Conservation (phyloP, 2,888 invertebrate genomes). For the Andrena dorsata region DNA sequence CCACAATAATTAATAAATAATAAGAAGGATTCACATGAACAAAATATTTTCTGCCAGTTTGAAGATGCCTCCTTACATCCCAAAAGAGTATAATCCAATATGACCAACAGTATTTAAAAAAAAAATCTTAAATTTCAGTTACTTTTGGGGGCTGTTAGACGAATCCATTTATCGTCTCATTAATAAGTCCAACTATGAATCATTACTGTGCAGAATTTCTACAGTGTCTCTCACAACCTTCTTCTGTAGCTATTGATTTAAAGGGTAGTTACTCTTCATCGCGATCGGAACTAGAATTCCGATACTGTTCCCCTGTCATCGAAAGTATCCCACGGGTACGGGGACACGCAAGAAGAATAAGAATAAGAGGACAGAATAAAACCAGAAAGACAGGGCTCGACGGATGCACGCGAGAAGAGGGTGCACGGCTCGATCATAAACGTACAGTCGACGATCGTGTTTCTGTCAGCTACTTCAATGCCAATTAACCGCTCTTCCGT, state of each 20-base stretch:
- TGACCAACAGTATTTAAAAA: no score
- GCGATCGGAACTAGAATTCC: neutral
- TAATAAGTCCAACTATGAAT: neutral
- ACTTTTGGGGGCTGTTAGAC: no score
- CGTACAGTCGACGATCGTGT: constrained; percentile 60
- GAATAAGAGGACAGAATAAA: constrained; percentile 20
- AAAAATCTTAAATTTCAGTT: no score
- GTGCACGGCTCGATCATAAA: constrained; percentile 61
- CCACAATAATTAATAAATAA: no score
- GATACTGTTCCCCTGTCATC: neutral
- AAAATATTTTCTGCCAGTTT: no score
- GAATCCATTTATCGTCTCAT: neutral
- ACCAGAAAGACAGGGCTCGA: constrained; percentile 14
- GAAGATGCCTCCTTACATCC: no score
- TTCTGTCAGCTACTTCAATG: constrained; percentile 70
- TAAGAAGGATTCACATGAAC: no score
- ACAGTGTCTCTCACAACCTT: neutral
- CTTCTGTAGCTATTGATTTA: neutral
- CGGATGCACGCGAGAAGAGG: constrained; percentile 37
- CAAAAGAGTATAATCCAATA: no score
- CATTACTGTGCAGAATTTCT: neutral
- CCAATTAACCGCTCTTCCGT: constrained; percentile 70
- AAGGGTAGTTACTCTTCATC: no score
- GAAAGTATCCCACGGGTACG: neutral
- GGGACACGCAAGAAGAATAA: neutral